Conservation (phyloP, 1,140 invertebrate genomes). For the Lucilia cuprina region DNA sequence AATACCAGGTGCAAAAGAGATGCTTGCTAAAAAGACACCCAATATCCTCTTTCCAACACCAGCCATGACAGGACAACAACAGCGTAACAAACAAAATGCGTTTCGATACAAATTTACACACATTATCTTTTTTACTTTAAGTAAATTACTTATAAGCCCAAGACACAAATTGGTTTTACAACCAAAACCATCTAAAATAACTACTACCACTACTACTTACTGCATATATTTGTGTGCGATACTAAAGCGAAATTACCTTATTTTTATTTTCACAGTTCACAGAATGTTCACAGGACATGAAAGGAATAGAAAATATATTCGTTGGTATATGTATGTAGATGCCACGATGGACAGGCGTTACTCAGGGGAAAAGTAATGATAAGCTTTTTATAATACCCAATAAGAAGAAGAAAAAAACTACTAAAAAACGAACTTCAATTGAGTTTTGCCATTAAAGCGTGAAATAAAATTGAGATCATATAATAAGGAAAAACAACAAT, state of each 20-base stretch:
- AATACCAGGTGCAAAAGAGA: neutral
- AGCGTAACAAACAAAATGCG: neutral
- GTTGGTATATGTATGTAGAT: no score
- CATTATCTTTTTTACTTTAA: neutral
- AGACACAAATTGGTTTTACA: slow-evolving; percentile 14
- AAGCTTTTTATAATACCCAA: neutral
- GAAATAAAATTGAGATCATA: slow-evolving; percentile 15
- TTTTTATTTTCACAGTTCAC: neutral
- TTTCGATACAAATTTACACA: slow-evolving; percentile 15
- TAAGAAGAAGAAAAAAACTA: neutral
- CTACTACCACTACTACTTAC: neutral
- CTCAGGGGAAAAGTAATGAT: neutral
- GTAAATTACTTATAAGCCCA: slow-evolving; percentile 10
- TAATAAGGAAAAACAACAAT: neutral
- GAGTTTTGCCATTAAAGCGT: slow-evolving; percentile 11
- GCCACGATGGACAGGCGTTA: neutral
- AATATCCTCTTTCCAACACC: neutral
- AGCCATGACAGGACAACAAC: neutral
- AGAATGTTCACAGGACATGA: neutral
- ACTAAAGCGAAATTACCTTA: neutral
- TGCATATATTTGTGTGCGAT: neutral
- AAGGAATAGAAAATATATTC: neutral
- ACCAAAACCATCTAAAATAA: neutral
- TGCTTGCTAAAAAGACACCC: neutral
- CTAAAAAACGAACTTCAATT: neutral